Percentiles rank a stretch among this genome's conserved stretches.
Evolutionary conservation across 2,888 invertebrate species (phyloP).

Genomic region (Brachyptera risi): DNA sequence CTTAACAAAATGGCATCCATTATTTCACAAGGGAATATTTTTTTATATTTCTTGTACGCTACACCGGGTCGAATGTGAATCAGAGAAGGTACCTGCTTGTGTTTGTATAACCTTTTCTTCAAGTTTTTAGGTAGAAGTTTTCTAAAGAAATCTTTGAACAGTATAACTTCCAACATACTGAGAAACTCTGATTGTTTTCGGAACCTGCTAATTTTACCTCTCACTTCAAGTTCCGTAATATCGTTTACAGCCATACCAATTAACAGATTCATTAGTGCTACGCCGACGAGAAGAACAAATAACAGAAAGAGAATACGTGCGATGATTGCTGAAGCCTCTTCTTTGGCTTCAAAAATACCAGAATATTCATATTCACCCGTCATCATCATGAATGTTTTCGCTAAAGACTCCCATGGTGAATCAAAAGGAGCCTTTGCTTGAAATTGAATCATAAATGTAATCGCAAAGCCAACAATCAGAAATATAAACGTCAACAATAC

Average conservation of each 20-base stretch:
- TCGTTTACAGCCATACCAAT: conserved; percentile 59
- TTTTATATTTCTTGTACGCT: neutral
- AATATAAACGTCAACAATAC: conserved; percentile 48
- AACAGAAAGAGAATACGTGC: conserved; percentile 51
- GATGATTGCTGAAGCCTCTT: conserved; percentile 45
- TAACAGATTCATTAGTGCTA: conserved; percentile 57
- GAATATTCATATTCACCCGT: conserved; percentile 56
- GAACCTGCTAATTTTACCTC: conserved; percentile 53
- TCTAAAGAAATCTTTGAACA: conserved; percentile 45
- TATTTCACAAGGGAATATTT: neutral
- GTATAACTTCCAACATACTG: conserved; percentile 50
- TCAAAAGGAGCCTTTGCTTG: conserved; percentile 50
- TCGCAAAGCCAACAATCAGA: conserved; percentile 53
- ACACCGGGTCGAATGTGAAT: neutral
- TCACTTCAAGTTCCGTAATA: conserved; percentile 53
- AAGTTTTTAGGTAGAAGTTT: conserved; percentile 33
- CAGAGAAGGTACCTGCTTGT: neutral
- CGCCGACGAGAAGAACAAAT: conserved; percentile 53
- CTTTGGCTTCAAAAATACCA: conserved; percentile 46
- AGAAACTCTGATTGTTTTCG: conserved; percentile 55
- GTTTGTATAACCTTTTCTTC: conserved; percentile 32
- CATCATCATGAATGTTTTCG: conserved; percentile 59
- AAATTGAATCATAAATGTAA: conserved; percentile 56
- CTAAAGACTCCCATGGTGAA: conserved; percentile 51
- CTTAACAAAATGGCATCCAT: neutral